phyloP scores from a whole-genome alignment of 2,797 vertebrate genomes.

The Peromyscus aztecus region DNA sequence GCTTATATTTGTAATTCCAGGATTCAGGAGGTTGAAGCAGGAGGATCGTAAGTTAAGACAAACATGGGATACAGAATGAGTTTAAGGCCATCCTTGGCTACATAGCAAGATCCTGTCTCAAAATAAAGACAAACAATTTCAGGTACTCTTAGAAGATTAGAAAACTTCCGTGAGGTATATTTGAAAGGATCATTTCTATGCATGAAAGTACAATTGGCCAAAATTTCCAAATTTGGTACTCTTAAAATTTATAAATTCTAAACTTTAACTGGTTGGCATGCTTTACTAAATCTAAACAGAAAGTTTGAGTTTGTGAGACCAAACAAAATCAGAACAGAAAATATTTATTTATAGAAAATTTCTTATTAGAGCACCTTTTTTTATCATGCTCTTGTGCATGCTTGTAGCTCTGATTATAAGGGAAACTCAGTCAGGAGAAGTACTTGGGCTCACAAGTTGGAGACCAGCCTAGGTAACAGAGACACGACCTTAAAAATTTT shows the following conservation, averaged over 20 bases:
- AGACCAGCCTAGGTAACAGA: background rate
- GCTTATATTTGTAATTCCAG: background rate
- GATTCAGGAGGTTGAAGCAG: background rate
- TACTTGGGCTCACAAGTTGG: background rate
- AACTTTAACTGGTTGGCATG: background rate
- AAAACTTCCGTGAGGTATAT: slow-evolving; percentile 7
- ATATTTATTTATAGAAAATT: background rate
- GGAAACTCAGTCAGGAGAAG: background rate
- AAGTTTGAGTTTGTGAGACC: background rate
- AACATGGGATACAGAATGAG: background rate
- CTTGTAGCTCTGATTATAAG: background rate
- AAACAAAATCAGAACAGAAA: slow-evolving; percentile 35
- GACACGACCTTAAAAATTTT: background rate
- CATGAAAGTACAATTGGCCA: slow-evolving; percentile 14
- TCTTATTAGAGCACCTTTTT: background rate
- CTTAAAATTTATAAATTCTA: slow-evolving; percentile 13
- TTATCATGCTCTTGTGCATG: background rate
- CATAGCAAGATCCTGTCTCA: background rate
- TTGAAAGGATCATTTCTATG: slow-evolving; percentile 23
- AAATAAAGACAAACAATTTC: background rate
- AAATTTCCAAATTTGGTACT: background rate
- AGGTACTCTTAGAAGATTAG: background rate
- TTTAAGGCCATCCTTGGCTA: background rate
- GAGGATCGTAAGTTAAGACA: background rate
- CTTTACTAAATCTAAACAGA: background rate